Conservation (phyloP, 2,113 vertebrate genomes). For the Pyxicephalus adspersus region DNA sequence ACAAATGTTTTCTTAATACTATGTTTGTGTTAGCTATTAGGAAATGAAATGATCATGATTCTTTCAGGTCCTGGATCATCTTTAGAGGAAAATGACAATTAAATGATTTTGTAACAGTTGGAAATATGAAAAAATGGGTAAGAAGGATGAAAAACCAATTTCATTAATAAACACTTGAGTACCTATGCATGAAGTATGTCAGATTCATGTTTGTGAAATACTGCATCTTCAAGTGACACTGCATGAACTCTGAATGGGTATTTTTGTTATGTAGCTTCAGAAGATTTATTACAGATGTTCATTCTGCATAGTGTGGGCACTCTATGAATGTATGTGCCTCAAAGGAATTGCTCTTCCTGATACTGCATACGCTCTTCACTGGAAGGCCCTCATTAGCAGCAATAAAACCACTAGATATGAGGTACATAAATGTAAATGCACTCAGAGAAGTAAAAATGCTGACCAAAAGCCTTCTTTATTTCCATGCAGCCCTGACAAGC, state of each 20-base stretch:
- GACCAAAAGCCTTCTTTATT: constrained; percentile 7
- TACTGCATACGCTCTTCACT: not conserved
- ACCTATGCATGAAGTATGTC: too few species aligned
- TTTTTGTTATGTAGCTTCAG: not conserved
- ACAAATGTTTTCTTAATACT: too few species aligned
- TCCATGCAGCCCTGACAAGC: not conserved
- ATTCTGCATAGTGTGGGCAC: not conserved
- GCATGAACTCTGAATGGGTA: not conserved
- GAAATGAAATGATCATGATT: too few species aligned
- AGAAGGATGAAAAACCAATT: too few species aligned
- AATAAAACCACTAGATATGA: constrained; percentile 15
- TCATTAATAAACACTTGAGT: too few species aligned
- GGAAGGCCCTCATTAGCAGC: constrained; percentile 18
- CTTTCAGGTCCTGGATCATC: too few species aligned
- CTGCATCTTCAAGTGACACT: not conserved
- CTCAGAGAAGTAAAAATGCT: not conserved
- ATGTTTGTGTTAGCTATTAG: too few species aligned
- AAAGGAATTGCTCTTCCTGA: not conserved
- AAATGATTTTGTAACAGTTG: too few species aligned
- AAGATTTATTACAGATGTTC: not conserved
- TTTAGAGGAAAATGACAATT: too few species aligned
- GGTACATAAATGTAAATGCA: constrained; percentile 9
- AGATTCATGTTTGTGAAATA: not conserved
- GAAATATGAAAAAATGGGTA: too few species aligned
- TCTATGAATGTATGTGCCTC: not conserved